These are phyloP conservation scores for Periparus ater DNA, from an alignment of 2,797 vertebrate species.

Conservation along the genomic window DNA sequence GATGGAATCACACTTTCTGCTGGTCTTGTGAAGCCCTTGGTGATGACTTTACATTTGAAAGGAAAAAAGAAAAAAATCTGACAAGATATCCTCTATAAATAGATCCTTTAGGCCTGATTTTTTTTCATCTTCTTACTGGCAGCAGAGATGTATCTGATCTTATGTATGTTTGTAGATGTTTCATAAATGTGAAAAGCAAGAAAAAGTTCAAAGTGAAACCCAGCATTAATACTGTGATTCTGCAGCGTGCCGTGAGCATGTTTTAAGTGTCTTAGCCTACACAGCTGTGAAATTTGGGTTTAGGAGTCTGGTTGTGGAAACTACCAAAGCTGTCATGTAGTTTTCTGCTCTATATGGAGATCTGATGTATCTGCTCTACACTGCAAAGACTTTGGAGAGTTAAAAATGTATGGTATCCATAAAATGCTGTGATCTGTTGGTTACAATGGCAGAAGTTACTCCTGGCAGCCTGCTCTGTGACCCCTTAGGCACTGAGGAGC, in stretches of 20 bases:
- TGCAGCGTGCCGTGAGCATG: accelerated
- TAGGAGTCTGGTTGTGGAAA: neutral
- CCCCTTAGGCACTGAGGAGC: neutral
- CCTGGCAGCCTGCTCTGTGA: neutral
- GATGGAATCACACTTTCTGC: neutral
- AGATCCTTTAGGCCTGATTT: neutral
- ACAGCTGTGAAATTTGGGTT: neutral
- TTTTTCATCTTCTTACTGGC: neutral
- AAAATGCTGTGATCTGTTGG: neutral
- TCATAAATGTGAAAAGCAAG: neutral
- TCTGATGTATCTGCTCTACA: neutral
- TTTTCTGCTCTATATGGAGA: neutral
- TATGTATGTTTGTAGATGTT: neutral
- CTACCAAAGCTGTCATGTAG: neutral
- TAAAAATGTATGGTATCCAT: neutral
- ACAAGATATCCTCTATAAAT: neutral
- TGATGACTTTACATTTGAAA: neutral
- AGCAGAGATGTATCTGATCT: neutral
- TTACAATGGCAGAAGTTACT: neutral
- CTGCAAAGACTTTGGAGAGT: neutral
- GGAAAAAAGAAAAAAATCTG: neutral
- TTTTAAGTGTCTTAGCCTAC: neutral
- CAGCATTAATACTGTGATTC: neutral
- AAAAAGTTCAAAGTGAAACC: neutral
- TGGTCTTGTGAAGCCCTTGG: neutral